These are phyloP conservation scores for Callospermophilus lateralis DNA, from an alignment of 2,113 vertebrate species.

Conservation along the genomic window DNA sequence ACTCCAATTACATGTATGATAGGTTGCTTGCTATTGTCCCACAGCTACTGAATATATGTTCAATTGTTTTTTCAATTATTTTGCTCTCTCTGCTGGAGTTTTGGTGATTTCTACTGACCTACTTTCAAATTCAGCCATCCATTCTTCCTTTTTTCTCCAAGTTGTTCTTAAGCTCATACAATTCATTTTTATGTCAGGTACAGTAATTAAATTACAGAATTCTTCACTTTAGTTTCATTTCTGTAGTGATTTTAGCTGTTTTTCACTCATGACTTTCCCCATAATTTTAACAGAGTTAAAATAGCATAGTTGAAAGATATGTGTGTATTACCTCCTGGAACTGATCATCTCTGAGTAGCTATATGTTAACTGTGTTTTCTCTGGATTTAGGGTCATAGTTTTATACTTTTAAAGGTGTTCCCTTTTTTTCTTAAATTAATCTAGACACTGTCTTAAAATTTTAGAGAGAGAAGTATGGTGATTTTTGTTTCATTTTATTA, in stretches of 20 bases:
- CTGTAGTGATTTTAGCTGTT: neutral
- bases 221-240: constrained; percentile 28
- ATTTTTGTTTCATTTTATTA: neutral
- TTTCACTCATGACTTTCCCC: neutral
- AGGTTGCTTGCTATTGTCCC: neutral
- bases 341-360: neutral
- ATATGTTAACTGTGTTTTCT: neutral
- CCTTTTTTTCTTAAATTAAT: neutral
- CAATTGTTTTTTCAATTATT: neutral
- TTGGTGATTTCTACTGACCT: neutral
- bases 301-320: neutral
- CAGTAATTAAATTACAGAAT: neutral
- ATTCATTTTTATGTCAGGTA: neutral
- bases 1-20: neutral
- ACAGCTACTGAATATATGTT: neutral
- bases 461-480: neutral
- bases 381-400: neutral
- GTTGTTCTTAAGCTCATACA: neutral
- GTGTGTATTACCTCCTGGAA: neutral
- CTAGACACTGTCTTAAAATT: neutral
- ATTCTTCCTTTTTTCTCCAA: neutral
- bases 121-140: neutral
- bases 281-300: neutral
- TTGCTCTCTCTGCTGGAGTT: neutral
- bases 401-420: neutral